phyloP scores from a whole-genome alignment of 2,797 vertebrate species.

The Valencia hispanica region DNA sequence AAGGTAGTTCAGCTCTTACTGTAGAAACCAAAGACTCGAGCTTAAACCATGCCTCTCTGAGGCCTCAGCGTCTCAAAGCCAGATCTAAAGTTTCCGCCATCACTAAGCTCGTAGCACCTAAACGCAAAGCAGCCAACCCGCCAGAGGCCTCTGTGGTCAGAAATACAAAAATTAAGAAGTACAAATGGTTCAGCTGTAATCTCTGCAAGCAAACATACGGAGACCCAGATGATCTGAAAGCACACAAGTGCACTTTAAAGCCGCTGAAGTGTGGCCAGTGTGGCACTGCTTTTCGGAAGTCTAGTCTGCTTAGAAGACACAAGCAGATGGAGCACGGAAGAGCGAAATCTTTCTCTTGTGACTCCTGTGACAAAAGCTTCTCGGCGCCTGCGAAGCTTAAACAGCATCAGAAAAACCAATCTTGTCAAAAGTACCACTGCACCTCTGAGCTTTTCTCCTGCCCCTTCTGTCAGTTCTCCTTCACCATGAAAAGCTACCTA shows the following conservation, averaged over 20 bases:
- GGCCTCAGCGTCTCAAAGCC: slow-evolving; percentile 65
- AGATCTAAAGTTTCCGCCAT: slow-evolving; percentile 66
- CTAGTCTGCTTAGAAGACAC: slow-evolving; percentile 75
- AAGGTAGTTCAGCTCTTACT: neutral
- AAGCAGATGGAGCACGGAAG: slow-evolving; percentile 67
- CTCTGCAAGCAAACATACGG: slow-evolving; percentile 71
- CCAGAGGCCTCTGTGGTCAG: slow-evolving; percentile 1
- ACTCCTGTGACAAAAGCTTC: slow-evolving; percentile 76
- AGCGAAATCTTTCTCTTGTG: slow-evolving; percentile 64
- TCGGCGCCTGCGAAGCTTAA: slow-evolving; percentile 70
- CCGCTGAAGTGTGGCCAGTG: slow-evolving; percentile 73
- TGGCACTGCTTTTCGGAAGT: slow-evolving; percentile 70
- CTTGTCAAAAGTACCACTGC: slow-evolving; percentile 70
- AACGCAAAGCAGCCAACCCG: slow-evolving; percentile 44
- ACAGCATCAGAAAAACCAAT: slow-evolving; percentile 79
- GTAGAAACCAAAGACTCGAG: neutral
- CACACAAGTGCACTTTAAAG: slow-evolving; percentile 67
- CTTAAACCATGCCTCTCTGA: slow-evolving; percentile 24
- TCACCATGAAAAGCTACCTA: slow-evolving; percentile 81
- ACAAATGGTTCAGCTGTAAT: slow-evolving; percentile 70
- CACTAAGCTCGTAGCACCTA: slow-evolving; percentile 72
- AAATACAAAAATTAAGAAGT: slow-evolving; percentile 22
- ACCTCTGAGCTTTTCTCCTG: slow-evolving; percentile 74
- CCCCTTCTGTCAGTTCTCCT: slow-evolving; percentile 82
- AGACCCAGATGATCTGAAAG: slow-evolving; percentile 66